Percentiles rank a stretch among this genome's conserved stretches.
phyloP scores from a whole-genome alignment of 1,140 invertebrate species.

The Drosophila quadrilineata region DNA sequence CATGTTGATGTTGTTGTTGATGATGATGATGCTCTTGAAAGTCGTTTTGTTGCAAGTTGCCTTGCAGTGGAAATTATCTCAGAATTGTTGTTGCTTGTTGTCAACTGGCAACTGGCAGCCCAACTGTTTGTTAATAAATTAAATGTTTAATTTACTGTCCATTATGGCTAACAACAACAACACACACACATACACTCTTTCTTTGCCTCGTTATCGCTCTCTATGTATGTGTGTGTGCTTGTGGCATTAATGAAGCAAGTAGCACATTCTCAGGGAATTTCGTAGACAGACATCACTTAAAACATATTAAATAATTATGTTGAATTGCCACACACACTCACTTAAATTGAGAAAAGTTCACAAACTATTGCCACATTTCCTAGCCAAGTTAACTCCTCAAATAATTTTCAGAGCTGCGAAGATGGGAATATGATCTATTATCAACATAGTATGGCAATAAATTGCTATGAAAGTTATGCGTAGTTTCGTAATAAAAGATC shows the following conservation, averaged over 20 bases:
- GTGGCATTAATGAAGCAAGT: not conserved
- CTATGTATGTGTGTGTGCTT: not conserved
- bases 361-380: too few species aligned
- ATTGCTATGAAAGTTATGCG: too few species aligned
- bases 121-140: constrained; percentile 73
- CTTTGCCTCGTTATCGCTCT: not conserved
- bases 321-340: constrained; percentile 1
- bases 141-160: constrained; percentile 74
- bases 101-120: constrained; percentile 45
- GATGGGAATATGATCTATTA: too few species aligned
- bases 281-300: not conserved
- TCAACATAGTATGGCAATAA: constrained; percentile 5
- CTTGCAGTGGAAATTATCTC: constrained; percentile 15
- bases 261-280: not conserved
- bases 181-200: not conserved
- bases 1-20: too few species aligned
- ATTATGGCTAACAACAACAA: constrained; percentile 51
- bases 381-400: too few species aligned
- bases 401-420: too few species aligned
- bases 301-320: constrained; percentile 8
- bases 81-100: constrained; percentile 22
- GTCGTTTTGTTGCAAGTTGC: constrained; percentile 27
- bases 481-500: too few species aligned
- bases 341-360: not conserved
- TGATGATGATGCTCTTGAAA: constrained; percentile 10